These are phyloP conservation scores for Trinorchestia longiramus DNA, from an alignment of 1,140 invertebrate species.

Conservation along the genomic window DNA sequence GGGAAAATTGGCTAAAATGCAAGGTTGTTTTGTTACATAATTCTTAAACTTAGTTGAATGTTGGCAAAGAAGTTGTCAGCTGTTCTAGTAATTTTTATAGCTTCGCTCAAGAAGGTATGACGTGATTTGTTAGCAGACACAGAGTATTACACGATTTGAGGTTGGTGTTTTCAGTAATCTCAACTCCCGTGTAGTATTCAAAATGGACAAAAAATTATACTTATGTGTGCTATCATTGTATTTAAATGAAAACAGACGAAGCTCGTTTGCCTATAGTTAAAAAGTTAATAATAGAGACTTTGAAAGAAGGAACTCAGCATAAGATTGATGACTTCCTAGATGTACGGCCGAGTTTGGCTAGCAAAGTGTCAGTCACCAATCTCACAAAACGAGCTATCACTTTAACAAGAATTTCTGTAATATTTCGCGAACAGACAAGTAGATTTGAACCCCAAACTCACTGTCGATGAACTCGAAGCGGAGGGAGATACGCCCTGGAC, in stretches of 20 bases:
- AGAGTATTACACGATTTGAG: too few relatives aligned
- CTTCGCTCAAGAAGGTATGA: too few relatives aligned
- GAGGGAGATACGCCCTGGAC: neutral
- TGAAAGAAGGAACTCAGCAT: neutral
- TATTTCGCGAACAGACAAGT: neutral
- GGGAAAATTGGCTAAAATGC: neutral
- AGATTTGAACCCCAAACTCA: neutral
- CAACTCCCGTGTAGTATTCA: neutral
- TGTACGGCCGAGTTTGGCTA: too few relatives aligned
- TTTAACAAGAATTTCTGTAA: neutral
- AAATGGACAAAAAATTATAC: neutral
- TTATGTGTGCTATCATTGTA: neutral
- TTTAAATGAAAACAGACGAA: neutral
- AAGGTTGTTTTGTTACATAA: neutral
- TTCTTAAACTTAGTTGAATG: neutral
- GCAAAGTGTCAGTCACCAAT: too few relatives aligned
- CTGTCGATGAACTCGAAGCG: conserved; percentile 28
- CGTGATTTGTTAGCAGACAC: too few relatives aligned
- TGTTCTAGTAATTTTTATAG: too few relatives aligned
- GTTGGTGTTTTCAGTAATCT: neutral
- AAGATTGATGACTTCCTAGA: neutral
- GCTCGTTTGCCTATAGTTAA: neutral
- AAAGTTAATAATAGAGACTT: neutral
- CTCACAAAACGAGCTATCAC: too few relatives aligned
- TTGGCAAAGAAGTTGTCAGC: neutral